phyloP scores from a whole-genome alignment of 2,888 invertebrate species.

The Perdita meconis region DNA sequence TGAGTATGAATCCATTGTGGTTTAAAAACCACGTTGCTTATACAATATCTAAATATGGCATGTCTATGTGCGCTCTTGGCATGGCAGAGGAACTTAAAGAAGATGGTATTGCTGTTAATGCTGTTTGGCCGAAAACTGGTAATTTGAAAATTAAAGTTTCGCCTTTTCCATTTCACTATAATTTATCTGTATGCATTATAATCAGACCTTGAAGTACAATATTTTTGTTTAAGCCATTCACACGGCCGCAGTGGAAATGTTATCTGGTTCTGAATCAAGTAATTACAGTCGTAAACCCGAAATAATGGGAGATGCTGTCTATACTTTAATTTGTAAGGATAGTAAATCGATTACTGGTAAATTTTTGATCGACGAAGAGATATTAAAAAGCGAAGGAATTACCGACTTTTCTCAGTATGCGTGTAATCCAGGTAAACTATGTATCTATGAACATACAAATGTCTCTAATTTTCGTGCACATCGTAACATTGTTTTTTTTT shows the following conservation, averaged over 20 bases:
- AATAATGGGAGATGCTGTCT: constrained; percentile 96
- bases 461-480: neutral
- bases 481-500: neutral
- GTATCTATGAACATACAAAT: neutral
- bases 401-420: constrained; percentile 94
- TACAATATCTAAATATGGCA: constrained; percentile 99
- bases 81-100: constrained; percentile 97
- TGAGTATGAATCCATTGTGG: constrained; percentile 95
- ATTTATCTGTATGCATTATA: too few relatives aligned
- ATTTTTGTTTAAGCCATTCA: constrained; percentile 89
- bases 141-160: constrained; percentile 43
- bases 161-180: neutral
- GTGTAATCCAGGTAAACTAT: constrained; percentile 89
- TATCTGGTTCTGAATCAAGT: constrained; percentile 89
- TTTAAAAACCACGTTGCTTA: constrained; percentile 97
- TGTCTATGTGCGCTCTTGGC: constrained; percentile 99
- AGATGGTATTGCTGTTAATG: constrained; percentile 95
- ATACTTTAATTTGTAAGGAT: constrained; percentile 88
- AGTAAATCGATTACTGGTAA: constrained; percentile 93
- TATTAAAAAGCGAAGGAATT: constrained; percentile 91
- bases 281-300: constrained; percentile 91
- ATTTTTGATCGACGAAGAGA: constrained; percentile 96
- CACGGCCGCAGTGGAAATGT: constrained; percentile 96
- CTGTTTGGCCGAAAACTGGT: constrained; percentile 98
- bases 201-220: neutral